A percentile compares a stretch with the other conserved stretches of the same genome.
phyloP scores from a whole-genome alignment of 2,113 vertebrate species.

The Lamprotornis superbus region DNA sequence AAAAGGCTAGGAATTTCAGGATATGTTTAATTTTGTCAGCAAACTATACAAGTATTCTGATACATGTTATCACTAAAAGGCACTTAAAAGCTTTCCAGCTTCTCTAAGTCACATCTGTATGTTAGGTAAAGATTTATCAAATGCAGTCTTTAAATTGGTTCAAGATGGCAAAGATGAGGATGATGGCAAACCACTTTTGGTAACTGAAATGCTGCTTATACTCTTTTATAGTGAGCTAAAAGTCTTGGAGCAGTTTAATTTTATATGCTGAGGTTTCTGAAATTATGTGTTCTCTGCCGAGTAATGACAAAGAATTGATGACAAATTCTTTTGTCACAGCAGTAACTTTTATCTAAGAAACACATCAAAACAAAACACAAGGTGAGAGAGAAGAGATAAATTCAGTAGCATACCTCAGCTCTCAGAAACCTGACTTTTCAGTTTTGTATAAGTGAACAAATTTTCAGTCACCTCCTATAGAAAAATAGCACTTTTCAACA shows the following conservation, averaged over 20 bases:
- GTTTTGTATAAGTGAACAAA: background rate
- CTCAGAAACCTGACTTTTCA: background rate
- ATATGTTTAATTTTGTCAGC: background rate
- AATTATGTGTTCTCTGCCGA: background rate
- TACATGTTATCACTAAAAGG: background rate
- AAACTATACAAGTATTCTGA: background rate
- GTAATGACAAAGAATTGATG: background rate
- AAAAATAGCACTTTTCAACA: background rate
- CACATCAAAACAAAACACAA: background rate
- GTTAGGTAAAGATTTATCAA: background rate
- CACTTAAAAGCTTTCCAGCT: background rate
- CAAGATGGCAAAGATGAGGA: background rate
- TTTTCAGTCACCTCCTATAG: background rate
- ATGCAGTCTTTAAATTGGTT: background rate
- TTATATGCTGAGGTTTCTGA: background rate
- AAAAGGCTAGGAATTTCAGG: background rate
- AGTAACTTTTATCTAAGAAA: background rate
- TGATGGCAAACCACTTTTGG: background rate
- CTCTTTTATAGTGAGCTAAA: background rate
- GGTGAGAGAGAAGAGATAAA: background rate
- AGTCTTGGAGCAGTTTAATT: background rate
- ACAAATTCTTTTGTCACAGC: background rate
- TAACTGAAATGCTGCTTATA: background rate
- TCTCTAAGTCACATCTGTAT: background rate
- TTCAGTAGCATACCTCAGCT: fast-evolving